phyloP scores from a whole-genome alignment of 35 echinoderm and acorn worm species.

The Ptychodera flava region DNA sequence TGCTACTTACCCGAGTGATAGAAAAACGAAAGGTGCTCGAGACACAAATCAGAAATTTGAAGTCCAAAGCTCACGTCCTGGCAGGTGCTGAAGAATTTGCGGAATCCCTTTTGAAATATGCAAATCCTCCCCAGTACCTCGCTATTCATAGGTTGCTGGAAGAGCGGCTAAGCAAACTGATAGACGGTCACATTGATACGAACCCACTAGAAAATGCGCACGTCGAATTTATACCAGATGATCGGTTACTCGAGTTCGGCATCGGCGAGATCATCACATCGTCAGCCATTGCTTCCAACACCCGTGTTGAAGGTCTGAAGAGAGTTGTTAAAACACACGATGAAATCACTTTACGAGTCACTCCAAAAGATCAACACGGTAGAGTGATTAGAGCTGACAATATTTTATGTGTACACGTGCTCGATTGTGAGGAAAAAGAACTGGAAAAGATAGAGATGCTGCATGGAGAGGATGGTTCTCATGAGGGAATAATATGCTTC shows the following conservation, averaged over 20 bases:
- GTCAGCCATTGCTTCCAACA: background rate
- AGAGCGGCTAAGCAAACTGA: background rate
- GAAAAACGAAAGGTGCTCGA: too few species aligned
- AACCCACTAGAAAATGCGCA: background rate
- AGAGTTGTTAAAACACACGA: background rate
- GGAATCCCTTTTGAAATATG: background rate
- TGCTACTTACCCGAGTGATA: too few species aligned
- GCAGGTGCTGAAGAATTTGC: background rate
- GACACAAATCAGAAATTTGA: too few species aligned
- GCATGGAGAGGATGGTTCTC: background rate
- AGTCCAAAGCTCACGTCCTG: too few species aligned
- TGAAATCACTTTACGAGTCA: background rate
- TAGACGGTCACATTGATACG: background rate
- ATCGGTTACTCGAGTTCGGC: background rate
- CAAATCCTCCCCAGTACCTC: background rate
- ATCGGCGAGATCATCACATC: background rate
- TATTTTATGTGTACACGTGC: background rate
- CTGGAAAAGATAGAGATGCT: background rate
- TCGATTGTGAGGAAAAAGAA: background rate
- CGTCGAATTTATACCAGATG: background rate
- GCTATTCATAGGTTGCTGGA: background rate
- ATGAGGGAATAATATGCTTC: background rate
- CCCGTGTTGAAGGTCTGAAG: background rate
- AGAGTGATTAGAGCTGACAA: background rate
- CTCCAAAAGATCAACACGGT: background rate